A percentile compares a stretch with the other conserved stretches of the same genome.
These are phyloP conservation scores for Gymnobelideus leadbeateri DNA, from an alignment of 2,113 vertebrate species.

Conservation along the genomic window DNA sequence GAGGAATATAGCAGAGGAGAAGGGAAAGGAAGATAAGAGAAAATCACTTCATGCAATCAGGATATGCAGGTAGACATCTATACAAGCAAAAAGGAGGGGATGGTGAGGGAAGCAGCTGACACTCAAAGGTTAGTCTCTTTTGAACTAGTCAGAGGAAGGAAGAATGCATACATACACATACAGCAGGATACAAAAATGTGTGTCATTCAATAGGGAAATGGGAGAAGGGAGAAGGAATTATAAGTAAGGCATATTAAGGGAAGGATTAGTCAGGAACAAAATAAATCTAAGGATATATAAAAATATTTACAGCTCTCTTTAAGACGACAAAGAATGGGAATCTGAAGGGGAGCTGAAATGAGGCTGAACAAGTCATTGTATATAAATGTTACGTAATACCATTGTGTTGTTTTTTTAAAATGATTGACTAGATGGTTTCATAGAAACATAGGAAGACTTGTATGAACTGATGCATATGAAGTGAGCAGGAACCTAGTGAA, in stretches of 20 bases:
- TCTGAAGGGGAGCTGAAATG: not conserved
- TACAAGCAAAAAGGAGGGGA: not conserved
- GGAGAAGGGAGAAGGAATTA: not conserved
- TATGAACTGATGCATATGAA: not conserved
- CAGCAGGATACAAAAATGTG: not conserved
- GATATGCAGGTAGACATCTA: not conserved
- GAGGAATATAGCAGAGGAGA: not conserved
- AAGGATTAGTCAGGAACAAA: not conserved
- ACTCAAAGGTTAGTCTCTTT: not conserved
- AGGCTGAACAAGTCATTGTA: not conserved
- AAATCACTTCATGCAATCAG: not conserved
- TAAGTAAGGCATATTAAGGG: not conserved
- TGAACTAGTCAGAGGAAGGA: not conserved
- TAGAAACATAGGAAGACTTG: not conserved
- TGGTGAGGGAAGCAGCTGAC: not conserved
- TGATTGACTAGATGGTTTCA: not conserved
- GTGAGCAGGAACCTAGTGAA: too few species aligned
- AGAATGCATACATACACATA: not conserved
- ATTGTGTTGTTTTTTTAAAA: not conserved
- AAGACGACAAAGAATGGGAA: not conserved
- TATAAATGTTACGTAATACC: not conserved
- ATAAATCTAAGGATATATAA: not conserved
- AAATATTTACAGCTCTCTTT: not conserved
- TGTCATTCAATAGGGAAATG: not conserved
- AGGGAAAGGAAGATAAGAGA: not conserved